These are phyloP conservation scores for Neopipo cinnamomea DNA, from an alignment of 2,113 vertebrate species.

Conservation along the genomic window DNA sequence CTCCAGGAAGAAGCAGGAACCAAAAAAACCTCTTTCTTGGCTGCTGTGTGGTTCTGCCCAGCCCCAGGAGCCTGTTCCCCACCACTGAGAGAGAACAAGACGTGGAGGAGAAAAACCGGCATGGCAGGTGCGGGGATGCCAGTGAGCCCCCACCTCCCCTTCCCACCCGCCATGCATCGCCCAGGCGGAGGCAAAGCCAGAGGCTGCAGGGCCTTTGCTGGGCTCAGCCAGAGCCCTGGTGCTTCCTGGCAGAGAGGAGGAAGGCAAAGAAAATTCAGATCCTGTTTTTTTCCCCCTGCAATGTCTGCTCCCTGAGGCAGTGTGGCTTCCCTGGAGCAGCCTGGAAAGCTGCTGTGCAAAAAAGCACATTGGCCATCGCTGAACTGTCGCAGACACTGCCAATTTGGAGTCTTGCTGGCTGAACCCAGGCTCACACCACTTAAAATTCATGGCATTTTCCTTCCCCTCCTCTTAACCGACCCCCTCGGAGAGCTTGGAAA, in stretches of 20 bases:
- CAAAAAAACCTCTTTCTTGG: neutral
- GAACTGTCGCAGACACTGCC: neutral
- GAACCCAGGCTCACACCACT: neutral
- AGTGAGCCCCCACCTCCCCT: neutral
- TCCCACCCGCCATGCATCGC: neutral
- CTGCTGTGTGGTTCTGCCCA: neutral
- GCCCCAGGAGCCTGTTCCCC: neutral
- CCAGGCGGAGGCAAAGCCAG: neutral
- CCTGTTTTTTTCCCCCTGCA: neutral
- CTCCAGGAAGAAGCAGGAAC: neutral
- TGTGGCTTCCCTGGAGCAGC: neutral
- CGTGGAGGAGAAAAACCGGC: constrained; percentile 41
- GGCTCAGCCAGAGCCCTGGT: neutral
- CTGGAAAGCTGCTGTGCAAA: neutral
- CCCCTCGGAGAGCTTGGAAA: neutral
- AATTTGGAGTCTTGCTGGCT: neutral
- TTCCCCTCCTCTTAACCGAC: neutral
- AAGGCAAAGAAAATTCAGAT: neutral
- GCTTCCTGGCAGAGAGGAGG: neutral
- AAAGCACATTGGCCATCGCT: neutral
- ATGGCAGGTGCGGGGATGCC: neutral
- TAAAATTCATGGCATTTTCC: neutral
- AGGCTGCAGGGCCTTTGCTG: neutral
- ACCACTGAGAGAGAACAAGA: constrained; percentile 17
- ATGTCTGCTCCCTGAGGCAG: neutral